These are phyloP conservation scores for Syngnathus typhle DNA, from an alignment of 2,113 vertebrate genomes.

Conservation along the genomic window DNA sequence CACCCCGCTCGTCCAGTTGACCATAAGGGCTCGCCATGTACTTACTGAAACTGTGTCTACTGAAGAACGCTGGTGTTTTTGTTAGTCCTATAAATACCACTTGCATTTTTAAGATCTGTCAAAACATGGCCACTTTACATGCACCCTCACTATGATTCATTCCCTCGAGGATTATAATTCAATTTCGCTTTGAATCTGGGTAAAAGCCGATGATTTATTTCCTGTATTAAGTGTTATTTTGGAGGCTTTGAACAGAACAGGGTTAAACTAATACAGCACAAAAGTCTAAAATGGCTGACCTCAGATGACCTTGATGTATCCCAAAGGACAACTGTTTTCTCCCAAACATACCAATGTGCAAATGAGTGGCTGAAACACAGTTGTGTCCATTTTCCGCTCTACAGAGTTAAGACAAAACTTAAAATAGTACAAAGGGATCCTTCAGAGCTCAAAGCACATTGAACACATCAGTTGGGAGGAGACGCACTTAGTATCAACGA, in stretches of 20 bases:
- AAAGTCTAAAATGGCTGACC: neutral
- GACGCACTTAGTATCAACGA: no score
- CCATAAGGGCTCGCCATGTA: neutral
- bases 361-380: no score
- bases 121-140: neutral
- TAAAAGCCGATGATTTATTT: neutral
- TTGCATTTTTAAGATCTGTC: neutral
- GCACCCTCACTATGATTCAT: neutral
- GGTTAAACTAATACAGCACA: neutral
- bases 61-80: neutral
- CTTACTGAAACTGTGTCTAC: neutral
- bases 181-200: neutral
- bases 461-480: no score
- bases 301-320: neutral
- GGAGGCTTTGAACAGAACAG: neutral
- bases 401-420: neutral
- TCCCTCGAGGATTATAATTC: neutral
- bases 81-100: neutral
- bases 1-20: slow-evolving; percentile 41
- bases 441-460: neutral
- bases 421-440: neutral
- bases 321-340: neutral
- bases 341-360: neutral
- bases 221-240: neutral
- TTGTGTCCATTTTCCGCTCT: neutral